These are phyloP conservation scores for Brienomyrus longianalis DNA, from an alignment of 2,113 vertebrate genomes.

Conservation along the genomic window DNA sequence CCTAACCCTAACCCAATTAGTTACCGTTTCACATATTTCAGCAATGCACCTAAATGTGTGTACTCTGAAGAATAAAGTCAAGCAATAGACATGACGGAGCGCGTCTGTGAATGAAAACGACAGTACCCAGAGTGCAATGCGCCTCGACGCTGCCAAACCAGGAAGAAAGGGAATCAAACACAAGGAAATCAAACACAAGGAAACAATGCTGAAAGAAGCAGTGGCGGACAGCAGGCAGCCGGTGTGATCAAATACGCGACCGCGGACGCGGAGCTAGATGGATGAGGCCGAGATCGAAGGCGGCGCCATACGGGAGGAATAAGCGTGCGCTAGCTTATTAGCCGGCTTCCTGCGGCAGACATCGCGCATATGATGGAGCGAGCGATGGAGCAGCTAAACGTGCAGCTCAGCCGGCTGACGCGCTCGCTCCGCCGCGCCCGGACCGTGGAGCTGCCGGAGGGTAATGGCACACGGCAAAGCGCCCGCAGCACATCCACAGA, in stretches of 20 bases:
- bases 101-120: conserved; percentile 38
- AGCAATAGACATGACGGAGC: not conserved
- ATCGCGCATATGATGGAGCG: conserved; percentile 83
- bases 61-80: not conserved
- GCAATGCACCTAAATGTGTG: not conserved
- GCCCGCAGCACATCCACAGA: not conserved
- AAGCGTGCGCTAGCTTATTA: conserved; percentile 20
- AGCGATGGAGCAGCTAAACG: conserved; percentile 91
- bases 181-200: conserved; percentile 25
- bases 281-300: conserved; percentile 25
- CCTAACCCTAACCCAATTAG: not conserved
- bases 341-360: conserved; percentile 20
- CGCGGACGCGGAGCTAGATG: conserved; percentile 33
- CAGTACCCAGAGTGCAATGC: conserved; percentile 54
- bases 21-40: not conserved
- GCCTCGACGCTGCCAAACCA: conserved; percentile 47
- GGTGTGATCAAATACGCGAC: not conserved
- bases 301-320: not conserved
- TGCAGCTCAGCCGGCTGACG: conserved; percentile 81
- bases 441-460: conserved; percentile 93
- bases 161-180: conserved; percentile 44
- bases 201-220: conserved; percentile 31
- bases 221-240: not conserved
- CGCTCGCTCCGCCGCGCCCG: conserved; percentile 89
- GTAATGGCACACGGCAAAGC: conserved; percentile 43